phyloP scores from a whole-genome alignment of 2,797 vertebrate genomes.

The Chelon auratus region DNA sequence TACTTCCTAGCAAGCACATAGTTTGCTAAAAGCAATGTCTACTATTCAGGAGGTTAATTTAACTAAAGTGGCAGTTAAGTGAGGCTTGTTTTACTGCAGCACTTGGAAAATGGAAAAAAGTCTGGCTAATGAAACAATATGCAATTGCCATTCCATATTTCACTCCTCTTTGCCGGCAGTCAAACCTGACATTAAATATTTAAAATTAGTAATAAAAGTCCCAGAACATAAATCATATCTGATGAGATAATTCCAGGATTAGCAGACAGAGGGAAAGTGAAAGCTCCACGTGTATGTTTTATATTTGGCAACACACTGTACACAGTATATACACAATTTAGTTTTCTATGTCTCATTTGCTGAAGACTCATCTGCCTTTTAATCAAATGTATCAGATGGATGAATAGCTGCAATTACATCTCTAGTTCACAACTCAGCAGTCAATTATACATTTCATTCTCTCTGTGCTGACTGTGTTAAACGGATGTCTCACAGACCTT shows the following conservation, averaged over 20 bases:
- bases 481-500: slow-evolving; percentile 64
- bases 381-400: slow-evolving; percentile 60
- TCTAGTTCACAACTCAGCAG: slow-evolving; percentile 59
- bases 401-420: slow-evolving; percentile 73
- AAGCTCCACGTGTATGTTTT: background rate
- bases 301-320: background rate
- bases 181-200: slow-evolving; percentile 6
- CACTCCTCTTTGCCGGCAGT: background rate
- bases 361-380: slow-evolving; percentile 50
- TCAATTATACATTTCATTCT: slow-evolving; percentile 67
- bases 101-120: background rate
- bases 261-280: background rate
- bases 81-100: too few species aligned
- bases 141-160: background rate
- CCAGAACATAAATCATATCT: background rate
- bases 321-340: background rate
- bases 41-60: too few species aligned
- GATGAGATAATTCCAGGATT: background rate
- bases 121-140: background rate
- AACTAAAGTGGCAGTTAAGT: too few species aligned
- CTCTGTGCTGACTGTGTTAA: slow-evolving; percentile 69
- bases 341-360: slow-evolving; percentile 43
- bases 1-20: too few species aligned
- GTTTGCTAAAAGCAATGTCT: too few species aligned
- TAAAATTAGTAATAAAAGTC: background rate